A percentile compares a stretch with the other conserved stretches of the same genome.
phyloP scores from a whole-genome alignment of 2,797 vertebrate species.

The Hoplostethus atlanticus region DNA sequence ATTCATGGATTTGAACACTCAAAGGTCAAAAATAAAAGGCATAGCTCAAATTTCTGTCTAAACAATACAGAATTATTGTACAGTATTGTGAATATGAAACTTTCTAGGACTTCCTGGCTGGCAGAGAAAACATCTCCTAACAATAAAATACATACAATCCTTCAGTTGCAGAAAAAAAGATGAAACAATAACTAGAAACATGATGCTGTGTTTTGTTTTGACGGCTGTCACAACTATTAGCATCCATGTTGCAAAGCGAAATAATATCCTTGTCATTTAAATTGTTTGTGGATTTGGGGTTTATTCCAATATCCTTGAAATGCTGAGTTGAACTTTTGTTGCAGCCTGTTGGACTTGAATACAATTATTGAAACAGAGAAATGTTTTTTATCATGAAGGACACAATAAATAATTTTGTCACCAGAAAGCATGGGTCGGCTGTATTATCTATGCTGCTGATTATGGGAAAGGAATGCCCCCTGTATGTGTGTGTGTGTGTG shows the following conservation, averaged over 20 bases:
- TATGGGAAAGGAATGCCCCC: constrained; percentile 69
- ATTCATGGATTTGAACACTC: constrained; percentile 19
- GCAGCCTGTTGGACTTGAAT: neutral
- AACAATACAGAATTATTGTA: constrained; percentile 24
- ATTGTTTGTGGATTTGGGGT: neutral
- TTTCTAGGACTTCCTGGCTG: no score
- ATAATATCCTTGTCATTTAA: no score
- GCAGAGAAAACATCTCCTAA: no score
- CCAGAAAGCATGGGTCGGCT: constrained; percentile 28
- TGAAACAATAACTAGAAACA: no score
- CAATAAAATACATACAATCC: no score
- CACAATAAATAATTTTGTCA: constrained; percentile 25
- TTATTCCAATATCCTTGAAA: neutral
- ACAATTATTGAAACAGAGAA: neutral
- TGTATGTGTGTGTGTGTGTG: neutral
- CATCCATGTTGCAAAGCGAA: neutral
- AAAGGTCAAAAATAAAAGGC: constrained; percentile 23
- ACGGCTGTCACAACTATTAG: neutral
- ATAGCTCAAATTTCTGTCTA: constrained; percentile 18
- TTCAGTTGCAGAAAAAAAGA: no score
- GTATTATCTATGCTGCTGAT: constrained; percentile 49
- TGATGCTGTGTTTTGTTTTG: neutral
- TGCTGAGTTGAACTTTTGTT: neutral
- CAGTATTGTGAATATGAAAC: no score
- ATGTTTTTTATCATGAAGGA: constrained; percentile 17